Evolutionary conservation across 2,888 invertebrate species (phyloP).

Genomic region (Heliconius erato): DNA sequence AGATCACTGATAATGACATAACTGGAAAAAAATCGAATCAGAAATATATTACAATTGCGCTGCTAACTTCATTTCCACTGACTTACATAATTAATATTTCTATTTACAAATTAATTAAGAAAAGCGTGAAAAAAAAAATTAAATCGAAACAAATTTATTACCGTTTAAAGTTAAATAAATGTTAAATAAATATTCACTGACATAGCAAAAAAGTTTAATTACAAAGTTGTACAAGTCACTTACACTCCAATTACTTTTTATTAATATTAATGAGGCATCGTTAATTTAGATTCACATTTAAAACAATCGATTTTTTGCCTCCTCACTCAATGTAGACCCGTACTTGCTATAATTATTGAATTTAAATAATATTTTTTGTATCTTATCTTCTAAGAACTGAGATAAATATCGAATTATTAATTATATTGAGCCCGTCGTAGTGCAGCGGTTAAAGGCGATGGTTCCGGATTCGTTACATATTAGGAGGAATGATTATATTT

Average conservation of each 20-base stretch:
- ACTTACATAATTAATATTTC: no score
- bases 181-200: neutral
- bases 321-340: conserved; percentile 14
- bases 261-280: conserved; percentile 47
- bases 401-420: conserved; percentile 6
- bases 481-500: neutral
- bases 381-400: conserved; percentile 15
- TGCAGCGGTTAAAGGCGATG: neutral
- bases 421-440: neutral
- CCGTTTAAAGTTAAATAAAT: neutral
- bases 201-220: conserved; percentile 32
- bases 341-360: conserved; percentile 23
- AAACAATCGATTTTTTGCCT: conserved; percentile 42
- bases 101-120: neutral
- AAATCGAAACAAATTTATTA: neutral
- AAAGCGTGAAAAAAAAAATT: neutral
- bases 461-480: neutral
- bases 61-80: no score
- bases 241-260: conserved; percentile 37
- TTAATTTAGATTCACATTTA: conserved; percentile 41
- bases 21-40: no score
- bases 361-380: conserved; percentile 14
- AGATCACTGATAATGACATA: no score
- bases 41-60: no score
- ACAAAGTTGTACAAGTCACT: conserved; percentile 31